Base-by-base conservation (phyloP, 2,888 invertebrate species). In the Xylota segnis region DNA sequence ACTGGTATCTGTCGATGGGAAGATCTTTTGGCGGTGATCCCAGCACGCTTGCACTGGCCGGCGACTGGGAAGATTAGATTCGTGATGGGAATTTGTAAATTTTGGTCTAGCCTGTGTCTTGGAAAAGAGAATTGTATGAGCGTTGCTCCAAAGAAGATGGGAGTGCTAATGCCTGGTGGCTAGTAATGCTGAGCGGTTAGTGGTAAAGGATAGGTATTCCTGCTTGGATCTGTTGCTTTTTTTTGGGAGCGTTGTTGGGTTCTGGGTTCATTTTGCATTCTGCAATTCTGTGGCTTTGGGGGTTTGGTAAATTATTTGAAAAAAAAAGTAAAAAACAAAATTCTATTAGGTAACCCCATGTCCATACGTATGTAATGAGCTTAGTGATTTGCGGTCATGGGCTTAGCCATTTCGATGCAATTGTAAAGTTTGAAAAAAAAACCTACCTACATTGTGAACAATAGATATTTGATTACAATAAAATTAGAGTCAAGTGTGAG, bases 11-110 rank as follows among this genome's bases (percentile, higher is more conserved):
- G 23, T 76, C 76, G 71, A 76, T 86, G 81, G 76, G 65, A 84
- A 79, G 74, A 52, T 82, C 84, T 82, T 78, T 78, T 61, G 74
- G 74, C 56, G 50, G 74, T 83, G 45, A 56, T 74, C 61, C 47
- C 61, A 78, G 78, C 83, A 83, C 78, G 63, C 83, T 78, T 78
- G 47, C 23, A 23, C 23, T 23, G 23, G 23, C 74, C 10, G 32
- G 29, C 40, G 34, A 58, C 32, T 37, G 37, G 37, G 43, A 27
- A 43, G 61, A 86, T 86, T 77, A 72, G 47, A 68, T 68, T 86
- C 86, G 86, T 86, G 82, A 86, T 82, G 86, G 63, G 82, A 86
- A 86, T 75, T 72, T 40, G 37, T n/a, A 37, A 70, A 71, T 72
- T 72, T 61, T 9, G 43, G 34, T 68, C 66, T 76, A 54, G 37